Conservation (phyloP, 2,888 invertebrate genomes). For the Entomobrya multifasciata region DNA sequence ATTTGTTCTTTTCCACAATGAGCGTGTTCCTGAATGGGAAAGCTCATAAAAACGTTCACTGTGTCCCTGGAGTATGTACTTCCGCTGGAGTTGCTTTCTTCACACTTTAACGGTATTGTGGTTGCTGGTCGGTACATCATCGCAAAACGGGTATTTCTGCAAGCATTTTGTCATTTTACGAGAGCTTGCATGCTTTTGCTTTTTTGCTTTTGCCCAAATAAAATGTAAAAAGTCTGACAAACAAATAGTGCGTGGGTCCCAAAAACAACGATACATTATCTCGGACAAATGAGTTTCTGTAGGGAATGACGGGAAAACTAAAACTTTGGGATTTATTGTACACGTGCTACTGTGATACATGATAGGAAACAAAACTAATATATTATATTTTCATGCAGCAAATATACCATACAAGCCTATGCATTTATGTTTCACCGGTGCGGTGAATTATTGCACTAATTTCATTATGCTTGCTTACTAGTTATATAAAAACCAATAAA, state of each 20-base stretch:
- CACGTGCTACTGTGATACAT: conserved; percentile 31
- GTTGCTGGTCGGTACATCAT: too few relatives aligned
- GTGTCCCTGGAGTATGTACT: not conserved
- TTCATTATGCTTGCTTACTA: not conserved
- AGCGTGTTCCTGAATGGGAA: too few relatives aligned
- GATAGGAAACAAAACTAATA: conserved; percentile 32
- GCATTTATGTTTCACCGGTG: not conserved
- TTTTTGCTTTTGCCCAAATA: too few relatives aligned
- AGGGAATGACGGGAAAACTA: conserved; percentile 37
- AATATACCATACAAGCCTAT: too few relatives aligned
- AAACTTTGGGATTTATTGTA: conserved; percentile 44
- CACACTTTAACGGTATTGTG: not conserved
- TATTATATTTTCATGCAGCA: not conserved
- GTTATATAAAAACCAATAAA: conserved; percentile 9
- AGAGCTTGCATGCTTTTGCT: too few relatives aligned
- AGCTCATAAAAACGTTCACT: too few relatives aligned
- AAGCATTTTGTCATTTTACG: not conserved
- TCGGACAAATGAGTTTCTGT: conserved; percentile 25
- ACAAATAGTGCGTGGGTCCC: too few relatives aligned
- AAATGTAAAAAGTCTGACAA: too few relatives aligned
- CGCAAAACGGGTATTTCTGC: not conserved
- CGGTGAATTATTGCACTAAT: conserved; percentile 19
- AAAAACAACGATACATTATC: conserved; percentile 36
- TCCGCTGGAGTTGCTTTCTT: not conserved
- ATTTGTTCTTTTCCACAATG: not conserved